phyloP scores from a whole-genome alignment of 2,113 vertebrate genomes.

The Dryoscopus gambensis region DNA sequence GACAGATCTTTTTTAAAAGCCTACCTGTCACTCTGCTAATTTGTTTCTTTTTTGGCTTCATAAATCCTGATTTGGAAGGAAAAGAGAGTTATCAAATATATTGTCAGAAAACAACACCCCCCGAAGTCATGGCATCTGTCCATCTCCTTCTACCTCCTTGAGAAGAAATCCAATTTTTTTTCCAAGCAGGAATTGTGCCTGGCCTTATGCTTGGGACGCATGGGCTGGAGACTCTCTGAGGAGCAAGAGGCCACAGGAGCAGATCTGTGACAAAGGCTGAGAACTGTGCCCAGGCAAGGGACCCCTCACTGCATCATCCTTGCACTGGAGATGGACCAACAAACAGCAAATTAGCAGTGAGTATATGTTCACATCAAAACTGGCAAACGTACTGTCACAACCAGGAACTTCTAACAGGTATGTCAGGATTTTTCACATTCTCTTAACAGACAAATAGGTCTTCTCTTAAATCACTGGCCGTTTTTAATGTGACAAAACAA shows the following conservation, averaged over 20 bases:
- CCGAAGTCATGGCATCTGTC: background rate
- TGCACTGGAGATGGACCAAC: background rate
- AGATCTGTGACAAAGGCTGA: background rate
- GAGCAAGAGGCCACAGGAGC: background rate
- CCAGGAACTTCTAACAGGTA: background rate
- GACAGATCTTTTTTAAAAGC: background rate
- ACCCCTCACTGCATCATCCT: background rate
- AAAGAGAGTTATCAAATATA: background rate
- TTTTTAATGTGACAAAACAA: background rate
- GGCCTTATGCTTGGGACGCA: rapidly evolving
- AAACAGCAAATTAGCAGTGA: background rate
- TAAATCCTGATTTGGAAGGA: constrained; percentile 19
- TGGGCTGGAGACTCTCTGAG: background rate
- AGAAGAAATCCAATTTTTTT: background rate
- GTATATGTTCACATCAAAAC: background rate
- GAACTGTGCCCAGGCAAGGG: background rate
- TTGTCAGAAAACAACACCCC: background rate
- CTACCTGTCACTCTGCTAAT: background rate
- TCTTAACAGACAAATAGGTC: background rate
- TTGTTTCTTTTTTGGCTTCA: background rate
- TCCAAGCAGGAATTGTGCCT: background rate
- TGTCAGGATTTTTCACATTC: background rate
- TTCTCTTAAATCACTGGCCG: background rate
- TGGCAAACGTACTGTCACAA: background rate
- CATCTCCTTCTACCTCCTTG: background rate